Base-by-base conservation (phyloP, 2,797 vertebrate genomes). In the Pterois miles region DNA sequence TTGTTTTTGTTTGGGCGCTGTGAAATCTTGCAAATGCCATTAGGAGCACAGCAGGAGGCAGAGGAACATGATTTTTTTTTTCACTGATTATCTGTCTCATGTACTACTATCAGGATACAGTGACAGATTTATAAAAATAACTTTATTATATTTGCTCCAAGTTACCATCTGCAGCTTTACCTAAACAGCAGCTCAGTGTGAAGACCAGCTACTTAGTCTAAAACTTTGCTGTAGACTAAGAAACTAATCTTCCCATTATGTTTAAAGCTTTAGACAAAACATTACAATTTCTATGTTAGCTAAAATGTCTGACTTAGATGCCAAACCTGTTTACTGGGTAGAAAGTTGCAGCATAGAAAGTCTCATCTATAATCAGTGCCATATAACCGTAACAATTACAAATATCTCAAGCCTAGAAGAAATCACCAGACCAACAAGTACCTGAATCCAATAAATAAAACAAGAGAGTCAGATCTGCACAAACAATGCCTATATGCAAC, bases 401-500 rank as follows among this genome's bases (percentile, higher is more conserved):
- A 58, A 81, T 66, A 13, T 59, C 20, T 59, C 8, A 43, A 52
- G 38, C 46, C 25, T 65, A 56, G 38, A 22, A 29, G 54, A 58
- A 78, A 64, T 68, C 18, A 63, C 23, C 50, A 65, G 59, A n/a
- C 50, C 27, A 74, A 64, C n/a, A 56, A 80, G 25, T 48, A 60
- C 33, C 53, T 60, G 40, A 69, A 71, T 72, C 50, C 52, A 74
- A 25, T 56, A 8, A 27, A 48, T 48, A 48, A 40, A 58, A 68
- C 60, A 3, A n/a, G 1, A 43, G 1, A 43, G 10, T 36, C 8
- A 31, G 4, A 82, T 71, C 29, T 73, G 62, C 66, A 75, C 54
- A 82, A 58, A 78, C 11, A 68, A 86, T 64, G 43, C 48, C 64
- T 70, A 8, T 56, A 67, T 60, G 76, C 70, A 40, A 80, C 80